phyloP scores from a whole-genome alignment of 2,888 invertebrate species.

The Aphodius sticticus region DNA sequence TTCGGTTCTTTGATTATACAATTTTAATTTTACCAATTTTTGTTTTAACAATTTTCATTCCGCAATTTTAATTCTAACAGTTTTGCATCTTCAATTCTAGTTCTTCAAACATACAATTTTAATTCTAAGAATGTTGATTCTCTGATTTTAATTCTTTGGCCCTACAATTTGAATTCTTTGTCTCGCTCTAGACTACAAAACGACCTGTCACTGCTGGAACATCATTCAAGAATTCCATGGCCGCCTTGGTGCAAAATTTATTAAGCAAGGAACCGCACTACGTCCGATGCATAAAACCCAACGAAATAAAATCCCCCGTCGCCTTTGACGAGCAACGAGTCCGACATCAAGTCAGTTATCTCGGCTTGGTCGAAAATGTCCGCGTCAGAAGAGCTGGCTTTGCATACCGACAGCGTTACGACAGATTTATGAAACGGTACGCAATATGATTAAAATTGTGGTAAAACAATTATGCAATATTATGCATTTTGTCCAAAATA shows the following conservation, averaged over 20 bases:
- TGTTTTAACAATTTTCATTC: too few relatives aligned
- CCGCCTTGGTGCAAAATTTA: constrained; percentile 85
- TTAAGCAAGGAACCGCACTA: constrained; percentile 95
- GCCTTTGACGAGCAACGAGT: constrained; percentile 86
- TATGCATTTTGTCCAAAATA: too few relatives aligned
- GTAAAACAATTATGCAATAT: too few relatives aligned
- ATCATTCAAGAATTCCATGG: constrained; percentile 94
- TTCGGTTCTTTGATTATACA: too few relatives aligned
- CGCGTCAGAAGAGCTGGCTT: constrained; percentile 96
- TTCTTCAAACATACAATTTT: too few relatives aligned
- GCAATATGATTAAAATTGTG: constrained; percentile 9
- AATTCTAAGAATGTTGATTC: too few relatives aligned
- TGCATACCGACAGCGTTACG: constrained; percentile 94
- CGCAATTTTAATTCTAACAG: too few relatives aligned
- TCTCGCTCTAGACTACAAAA: constrained; percentile 76
- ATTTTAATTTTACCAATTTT: too few relatives aligned
- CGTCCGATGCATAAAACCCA: constrained; percentile 97
- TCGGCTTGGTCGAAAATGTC: constrained; percentile 95
- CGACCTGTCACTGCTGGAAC: constrained; percentile 94
- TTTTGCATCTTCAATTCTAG: too few relatives aligned
- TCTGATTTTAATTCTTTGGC: not conserved
- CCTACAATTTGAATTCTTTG: too few relatives aligned
- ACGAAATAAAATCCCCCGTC: constrained; percentile 88
- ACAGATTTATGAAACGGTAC: constrained; percentile 86
- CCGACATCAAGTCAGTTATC: constrained; percentile 80